Evolutionary conservation across 2,113 vertebrate genomes (phyloP).

Genomic region (Chelonoidis abingdonii): DNA sequence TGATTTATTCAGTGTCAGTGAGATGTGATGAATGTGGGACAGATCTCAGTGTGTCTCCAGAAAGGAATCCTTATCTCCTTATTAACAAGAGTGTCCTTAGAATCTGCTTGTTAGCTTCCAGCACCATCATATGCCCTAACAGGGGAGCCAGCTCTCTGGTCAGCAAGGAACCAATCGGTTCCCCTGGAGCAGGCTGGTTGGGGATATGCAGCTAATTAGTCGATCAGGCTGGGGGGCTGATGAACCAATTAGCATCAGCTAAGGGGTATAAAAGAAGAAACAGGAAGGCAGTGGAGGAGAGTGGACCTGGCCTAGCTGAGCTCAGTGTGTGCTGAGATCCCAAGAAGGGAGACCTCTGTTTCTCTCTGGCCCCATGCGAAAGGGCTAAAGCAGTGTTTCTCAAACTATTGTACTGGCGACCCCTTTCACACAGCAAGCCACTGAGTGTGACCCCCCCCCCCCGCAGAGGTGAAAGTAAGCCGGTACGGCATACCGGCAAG

Average conservation of each 20-base stretch:
- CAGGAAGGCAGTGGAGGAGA: accelerated
- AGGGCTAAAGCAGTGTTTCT: neutral
- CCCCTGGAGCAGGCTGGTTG: neutral
- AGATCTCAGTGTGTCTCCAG: neutral
- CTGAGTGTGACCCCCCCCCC: too few relatives aligned
- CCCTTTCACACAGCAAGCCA: too few relatives aligned
- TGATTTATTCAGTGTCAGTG: neutral
- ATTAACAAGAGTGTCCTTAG: neutral
- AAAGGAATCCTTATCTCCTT: neutral
- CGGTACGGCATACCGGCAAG: too few relatives aligned
- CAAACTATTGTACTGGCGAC: too few relatives aligned
- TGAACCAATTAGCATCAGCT: neutral
- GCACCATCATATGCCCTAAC: neutral
- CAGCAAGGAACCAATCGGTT: neutral
- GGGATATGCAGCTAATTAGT: neutral
- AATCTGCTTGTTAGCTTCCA: accelerated
- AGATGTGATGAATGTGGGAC: accelerated
- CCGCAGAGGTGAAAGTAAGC: too few relatives aligned
- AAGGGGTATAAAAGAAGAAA: neutral
- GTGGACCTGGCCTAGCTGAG: neutral
- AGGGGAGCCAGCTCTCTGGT: neutral
- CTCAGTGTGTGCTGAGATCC: too few relatives aligned
- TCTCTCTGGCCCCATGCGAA: neutral
- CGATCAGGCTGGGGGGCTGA: neutral
- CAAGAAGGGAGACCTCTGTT: neutral